Conservation (phyloP, 1,140 invertebrate genomes). For the Neodiprion pinetum region DNA sequence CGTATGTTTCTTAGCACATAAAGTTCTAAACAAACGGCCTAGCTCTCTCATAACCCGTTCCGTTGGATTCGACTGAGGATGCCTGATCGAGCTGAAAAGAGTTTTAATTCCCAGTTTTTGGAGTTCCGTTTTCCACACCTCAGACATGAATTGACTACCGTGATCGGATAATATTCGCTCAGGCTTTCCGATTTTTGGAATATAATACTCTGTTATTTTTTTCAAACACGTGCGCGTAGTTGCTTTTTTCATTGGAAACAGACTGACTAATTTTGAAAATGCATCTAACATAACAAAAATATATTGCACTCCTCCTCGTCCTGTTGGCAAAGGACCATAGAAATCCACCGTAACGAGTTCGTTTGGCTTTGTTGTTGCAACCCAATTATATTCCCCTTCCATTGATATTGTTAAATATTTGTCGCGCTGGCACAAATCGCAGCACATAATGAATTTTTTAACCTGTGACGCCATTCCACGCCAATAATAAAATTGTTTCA, state of each 20-base stretch:
- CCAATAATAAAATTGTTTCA: conserved; percentile 39
- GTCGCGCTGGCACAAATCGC: conserved; percentile 32
- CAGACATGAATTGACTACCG: conserved; percentile 44
- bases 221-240: background rate
- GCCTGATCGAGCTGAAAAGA: conserved; percentile 37
- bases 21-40: conserved; percentile 24
- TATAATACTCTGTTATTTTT: conserved; percentile 15
- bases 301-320: conserved; percentile 30
- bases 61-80: conserved; percentile 48
- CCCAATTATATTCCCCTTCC: conserved; percentile 9
- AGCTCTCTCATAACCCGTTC: conserved; percentile 48
- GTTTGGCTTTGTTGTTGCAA: conserved; percentile 27
- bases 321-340: conserved; percentile 38
- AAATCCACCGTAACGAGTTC: conserved; percentile 43
- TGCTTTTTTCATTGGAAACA: conserved; percentile 22
- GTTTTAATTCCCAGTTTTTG: conserved; percentile 1
- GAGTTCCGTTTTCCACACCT: conserved; percentile 15
- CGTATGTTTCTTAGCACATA: conserved; percentile 23
- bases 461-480: conserved; percentile 25
- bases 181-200: conserved; percentile 33
- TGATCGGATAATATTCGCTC: conserved; percentile 48
- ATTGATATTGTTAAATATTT: conserved; percentile 13
- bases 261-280: conserved; percentile 30
- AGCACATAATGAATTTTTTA: conserved; percentile 26
- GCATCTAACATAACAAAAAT: conserved; percentile 43